Evolutionary conservation across 2,888 invertebrate genomes (phyloP).

Genomic region (Lepetodrilus schrolli): DNA sequence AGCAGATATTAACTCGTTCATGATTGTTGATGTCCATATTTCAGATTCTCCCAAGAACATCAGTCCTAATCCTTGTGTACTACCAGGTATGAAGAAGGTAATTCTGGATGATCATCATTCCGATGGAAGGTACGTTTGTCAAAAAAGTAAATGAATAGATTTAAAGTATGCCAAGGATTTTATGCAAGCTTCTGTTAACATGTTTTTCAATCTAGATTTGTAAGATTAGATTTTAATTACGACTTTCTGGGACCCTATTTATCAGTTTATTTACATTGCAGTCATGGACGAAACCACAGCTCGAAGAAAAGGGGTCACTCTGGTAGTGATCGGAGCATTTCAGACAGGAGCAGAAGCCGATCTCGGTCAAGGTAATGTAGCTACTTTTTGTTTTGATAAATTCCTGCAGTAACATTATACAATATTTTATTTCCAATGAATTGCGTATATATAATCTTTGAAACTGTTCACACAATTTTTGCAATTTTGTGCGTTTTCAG

Average conservation of each 20-base stretch:
- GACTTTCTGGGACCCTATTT: too few relatives aligned
- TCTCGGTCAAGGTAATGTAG: constrained; percentile 43
- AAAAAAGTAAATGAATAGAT: too few relatives aligned
- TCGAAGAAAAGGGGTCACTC: constrained; percentile 35
- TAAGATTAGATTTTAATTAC: too few relatives aligned
- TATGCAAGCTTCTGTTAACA: too few relatives aligned
- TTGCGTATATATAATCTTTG: not conserved
- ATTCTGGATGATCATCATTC: constrained; percentile 51
- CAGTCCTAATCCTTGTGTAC: constrained; percentile 59
- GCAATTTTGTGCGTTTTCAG: constrained; percentile 16
- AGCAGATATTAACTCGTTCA: too few relatives aligned
- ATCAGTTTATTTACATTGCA: too few relatives aligned
- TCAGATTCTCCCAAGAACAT: constrained; percentile 66
- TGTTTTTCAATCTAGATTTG: too few relatives aligned
- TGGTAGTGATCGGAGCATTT: constrained; percentile 17
- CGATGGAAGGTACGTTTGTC: constrained; percentile 46
- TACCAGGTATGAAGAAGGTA: constrained; percentile 51
- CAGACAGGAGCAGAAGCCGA: constrained; percentile 41
- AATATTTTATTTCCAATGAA: not conserved
- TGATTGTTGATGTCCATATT: too few relatives aligned
- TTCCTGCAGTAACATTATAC: too few relatives aligned
- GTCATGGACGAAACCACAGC: constrained; percentile 10
- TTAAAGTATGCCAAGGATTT: too few relatives aligned
- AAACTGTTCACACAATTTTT: not conserved
- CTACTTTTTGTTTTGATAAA: not conserved